Conservation (phyloP, 2,113 vertebrate genomes). For the Rallus limicola region DNA sequence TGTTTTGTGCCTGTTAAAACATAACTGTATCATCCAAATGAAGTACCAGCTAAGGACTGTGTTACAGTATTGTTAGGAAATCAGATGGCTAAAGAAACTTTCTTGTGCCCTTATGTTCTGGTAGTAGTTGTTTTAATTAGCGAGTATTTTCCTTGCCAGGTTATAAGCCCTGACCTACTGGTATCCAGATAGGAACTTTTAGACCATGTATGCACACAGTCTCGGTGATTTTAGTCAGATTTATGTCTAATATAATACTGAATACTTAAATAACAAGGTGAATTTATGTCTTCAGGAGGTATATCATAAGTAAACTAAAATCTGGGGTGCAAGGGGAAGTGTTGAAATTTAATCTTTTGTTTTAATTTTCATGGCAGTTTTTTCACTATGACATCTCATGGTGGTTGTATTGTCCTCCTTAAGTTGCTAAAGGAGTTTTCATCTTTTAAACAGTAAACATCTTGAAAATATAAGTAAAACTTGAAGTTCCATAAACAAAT, state of each 20-base stretch:
- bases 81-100: background rate
- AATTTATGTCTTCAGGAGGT: background rate
- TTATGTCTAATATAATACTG: background rate
- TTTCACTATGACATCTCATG: slow-evolving; percentile 42
- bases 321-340: background rate
- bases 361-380: background rate
- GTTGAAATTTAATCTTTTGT: background rate
- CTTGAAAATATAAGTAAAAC: slow-evolving; percentile 40
- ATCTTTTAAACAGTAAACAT: background rate
- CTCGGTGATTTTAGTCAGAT: background rate
- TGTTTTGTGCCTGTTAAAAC: background rate
- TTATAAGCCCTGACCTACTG: background rate
- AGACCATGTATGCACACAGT: background rate
- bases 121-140: background rate
- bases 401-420: slow-evolving; percentile 13
- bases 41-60: background rate
- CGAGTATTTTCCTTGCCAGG: background rate
- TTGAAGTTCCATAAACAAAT: background rate
- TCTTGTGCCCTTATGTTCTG: background rate
- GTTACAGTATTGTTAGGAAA: background rate
- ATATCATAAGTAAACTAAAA: background rate
- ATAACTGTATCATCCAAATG: background rate
- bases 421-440: slow-evolving; percentile 40
- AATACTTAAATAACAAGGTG: background rate
- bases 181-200: background rate